Evolutionary conservation across 2,888 invertebrate genomes (phyloP).

Genomic region (Philaethria dido): DNA sequence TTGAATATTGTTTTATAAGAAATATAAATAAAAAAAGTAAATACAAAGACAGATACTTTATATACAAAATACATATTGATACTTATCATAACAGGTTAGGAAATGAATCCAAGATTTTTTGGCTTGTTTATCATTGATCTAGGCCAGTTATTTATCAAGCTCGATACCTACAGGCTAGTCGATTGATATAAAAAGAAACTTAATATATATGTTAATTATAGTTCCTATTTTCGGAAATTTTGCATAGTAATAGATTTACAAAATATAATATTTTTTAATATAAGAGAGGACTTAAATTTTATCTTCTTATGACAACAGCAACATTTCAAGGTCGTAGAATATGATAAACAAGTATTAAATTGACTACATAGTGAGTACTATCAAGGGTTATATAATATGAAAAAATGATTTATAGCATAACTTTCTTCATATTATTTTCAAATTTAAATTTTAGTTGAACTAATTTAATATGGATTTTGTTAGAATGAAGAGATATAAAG

Average conservation of each 20-base stretch:
- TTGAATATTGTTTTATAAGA: not conserved
- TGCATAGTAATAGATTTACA: not conserved
- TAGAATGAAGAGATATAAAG: no score
- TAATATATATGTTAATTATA: no score
- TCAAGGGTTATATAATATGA: not conserved
- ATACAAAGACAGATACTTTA: no score
- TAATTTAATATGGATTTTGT: no score
- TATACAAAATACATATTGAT: no score
- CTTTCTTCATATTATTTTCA: not conserved
- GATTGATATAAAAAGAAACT: no score
- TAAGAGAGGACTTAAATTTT: not conserved
- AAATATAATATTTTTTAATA: not conserved
- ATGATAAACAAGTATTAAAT: conserved; percentile 7
- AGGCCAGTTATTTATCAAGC: no score
- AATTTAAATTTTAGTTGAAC: no score
- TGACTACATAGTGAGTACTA: not conserved
- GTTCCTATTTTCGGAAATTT: not conserved
- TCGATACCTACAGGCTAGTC: no score
- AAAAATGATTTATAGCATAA: not conserved
- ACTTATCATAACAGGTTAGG: no score
- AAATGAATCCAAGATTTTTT: no score
- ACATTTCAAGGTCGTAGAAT: not conserved
- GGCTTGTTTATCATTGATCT: no score
- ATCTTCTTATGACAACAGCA: conserved; percentile 5
- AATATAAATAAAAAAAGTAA: not conserved